Conservation (phyloP, 2,888 invertebrate genomes). For the Ceraclea dissimilis region DNA sequence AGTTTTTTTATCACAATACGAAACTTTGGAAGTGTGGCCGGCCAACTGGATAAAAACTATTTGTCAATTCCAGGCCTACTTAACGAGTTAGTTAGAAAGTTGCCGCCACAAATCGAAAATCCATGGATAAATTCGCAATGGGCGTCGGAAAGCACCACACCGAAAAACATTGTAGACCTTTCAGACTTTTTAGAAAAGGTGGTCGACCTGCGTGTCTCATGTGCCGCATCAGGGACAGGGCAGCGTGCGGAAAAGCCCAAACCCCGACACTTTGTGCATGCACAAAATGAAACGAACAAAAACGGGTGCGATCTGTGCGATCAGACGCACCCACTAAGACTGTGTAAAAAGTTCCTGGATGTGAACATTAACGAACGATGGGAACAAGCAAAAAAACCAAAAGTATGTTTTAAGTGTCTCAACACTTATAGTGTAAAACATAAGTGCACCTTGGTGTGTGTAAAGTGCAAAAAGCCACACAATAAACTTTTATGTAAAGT, state of each 20-base stretch:
- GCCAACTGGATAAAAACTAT: too few relatives aligned
- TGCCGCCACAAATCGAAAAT: not conserved
- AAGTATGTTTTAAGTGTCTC: conserved; percentile 7
- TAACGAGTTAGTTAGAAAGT: not conserved
- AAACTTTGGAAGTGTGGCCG: too few relatives aligned
- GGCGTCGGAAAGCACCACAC: not conserved
- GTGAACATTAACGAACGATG: conserved; percentile 11
- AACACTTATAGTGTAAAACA: not conserved
- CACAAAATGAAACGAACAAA: not conserved
- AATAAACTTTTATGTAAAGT: too few relatives aligned
- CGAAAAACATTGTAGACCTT: not conserved
- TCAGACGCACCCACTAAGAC: not conserved
- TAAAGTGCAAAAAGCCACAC: too few relatives aligned
- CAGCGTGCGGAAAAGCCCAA: not conserved
- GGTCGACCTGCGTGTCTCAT: not conserved
- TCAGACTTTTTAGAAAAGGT: not conserved
- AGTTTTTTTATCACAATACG: not conserved
- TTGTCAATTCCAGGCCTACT: not conserved
- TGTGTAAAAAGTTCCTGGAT: not conserved
- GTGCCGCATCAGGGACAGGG: too few relatives aligned
- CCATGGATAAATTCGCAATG: not conserved
- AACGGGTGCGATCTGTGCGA: not conserved
- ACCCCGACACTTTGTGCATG: not conserved
- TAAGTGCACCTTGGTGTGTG: not conserved
- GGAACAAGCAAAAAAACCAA: conserved; percentile 25